These are phyloP conservation scores for Periophthalmodon schlosseri DNA, from an alignment of 2,113 vertebrate species.

Conservation along the genomic window DNA sequence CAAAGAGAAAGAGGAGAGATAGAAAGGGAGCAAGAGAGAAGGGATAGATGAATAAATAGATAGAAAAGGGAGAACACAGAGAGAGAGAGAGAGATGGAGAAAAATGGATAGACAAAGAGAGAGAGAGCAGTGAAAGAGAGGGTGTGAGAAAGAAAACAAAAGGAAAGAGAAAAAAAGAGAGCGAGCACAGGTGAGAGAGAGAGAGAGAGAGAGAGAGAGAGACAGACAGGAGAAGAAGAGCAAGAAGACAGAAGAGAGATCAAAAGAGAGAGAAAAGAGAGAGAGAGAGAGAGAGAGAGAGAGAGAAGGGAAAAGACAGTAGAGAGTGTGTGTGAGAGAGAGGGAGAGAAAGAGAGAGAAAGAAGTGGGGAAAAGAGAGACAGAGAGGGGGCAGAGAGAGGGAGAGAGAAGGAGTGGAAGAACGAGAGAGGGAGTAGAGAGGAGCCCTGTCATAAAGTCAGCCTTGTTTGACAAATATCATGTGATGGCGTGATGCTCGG, in stretches of 20 bases:
- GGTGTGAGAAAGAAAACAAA: neutral
- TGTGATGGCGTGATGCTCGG: constrained; percentile 50
- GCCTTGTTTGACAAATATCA: constrained; percentile 58
- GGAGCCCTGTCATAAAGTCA: constrained; percentile 48
- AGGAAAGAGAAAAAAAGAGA: neutral
- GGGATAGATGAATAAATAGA: neutral
- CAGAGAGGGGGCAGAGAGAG: neutral
- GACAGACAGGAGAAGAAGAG: neutral
- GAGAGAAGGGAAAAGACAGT: neutral
- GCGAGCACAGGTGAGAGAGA: neutral
- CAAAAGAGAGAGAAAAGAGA: neutral
- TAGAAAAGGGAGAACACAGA: neutral
- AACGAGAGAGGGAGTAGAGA: neutral
- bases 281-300: neutral
- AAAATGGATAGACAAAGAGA: no score
- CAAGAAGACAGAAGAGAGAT: neutral
- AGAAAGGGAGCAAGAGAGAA: no score
- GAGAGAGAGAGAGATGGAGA: no score
- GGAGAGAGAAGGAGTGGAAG: neutral
- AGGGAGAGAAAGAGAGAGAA: neutral
- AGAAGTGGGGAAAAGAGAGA: neutral
- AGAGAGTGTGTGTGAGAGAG: neutral
- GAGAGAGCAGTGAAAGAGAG: neutral
- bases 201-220: neutral
- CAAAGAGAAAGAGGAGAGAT: neutral